A percentile compares a stretch with the other conserved stretches of the same genome.
These are phyloP conservation scores for Troides helena DNA, from an alignment of 2,888 invertebrate genomes.

Conservation along the genomic window DNA sequence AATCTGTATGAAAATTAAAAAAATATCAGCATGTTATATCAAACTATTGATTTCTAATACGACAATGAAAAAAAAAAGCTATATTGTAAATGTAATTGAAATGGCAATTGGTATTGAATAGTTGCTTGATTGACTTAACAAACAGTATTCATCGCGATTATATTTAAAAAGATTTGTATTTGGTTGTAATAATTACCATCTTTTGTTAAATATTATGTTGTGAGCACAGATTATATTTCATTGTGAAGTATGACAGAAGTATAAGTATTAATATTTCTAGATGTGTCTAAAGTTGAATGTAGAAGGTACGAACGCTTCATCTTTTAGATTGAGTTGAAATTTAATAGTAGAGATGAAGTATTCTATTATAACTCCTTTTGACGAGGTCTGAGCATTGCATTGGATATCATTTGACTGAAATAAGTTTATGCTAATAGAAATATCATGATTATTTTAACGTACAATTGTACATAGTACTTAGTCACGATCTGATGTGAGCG, in stretches of 20 bases:
- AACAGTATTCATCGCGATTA: conserved; percentile 5
- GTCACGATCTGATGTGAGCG: too few species aligned
- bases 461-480: too few species aligned
- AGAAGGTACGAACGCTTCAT: not conserved
- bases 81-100: conserved; percentile 1
- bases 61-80: not conserved
- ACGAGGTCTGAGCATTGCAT: too few species aligned
- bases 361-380: too few species aligned
- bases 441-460: too few species aligned
- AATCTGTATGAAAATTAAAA: not conserved
- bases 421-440: too few species aligned
- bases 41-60: not conserved
- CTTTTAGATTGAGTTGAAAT: too few species aligned
- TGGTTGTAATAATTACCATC: conserved; percentile 18
- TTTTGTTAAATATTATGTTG: conserved; percentile 12
- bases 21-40: not conserved
- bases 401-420: too few species aligned
- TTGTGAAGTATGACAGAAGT: conserved; percentile 3
- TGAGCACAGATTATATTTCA: conserved; percentile 1
- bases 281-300: not conserved
- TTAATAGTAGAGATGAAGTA: too few species aligned
- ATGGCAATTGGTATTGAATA: conserved; percentile 15
- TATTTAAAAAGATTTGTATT: conserved; percentile 7
- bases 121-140: conserved; percentile 25
- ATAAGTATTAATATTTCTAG: not conserved